Conservation (phyloP, 2,797 vertebrate species). For the Sphaeramia orbicularis region DNA sequence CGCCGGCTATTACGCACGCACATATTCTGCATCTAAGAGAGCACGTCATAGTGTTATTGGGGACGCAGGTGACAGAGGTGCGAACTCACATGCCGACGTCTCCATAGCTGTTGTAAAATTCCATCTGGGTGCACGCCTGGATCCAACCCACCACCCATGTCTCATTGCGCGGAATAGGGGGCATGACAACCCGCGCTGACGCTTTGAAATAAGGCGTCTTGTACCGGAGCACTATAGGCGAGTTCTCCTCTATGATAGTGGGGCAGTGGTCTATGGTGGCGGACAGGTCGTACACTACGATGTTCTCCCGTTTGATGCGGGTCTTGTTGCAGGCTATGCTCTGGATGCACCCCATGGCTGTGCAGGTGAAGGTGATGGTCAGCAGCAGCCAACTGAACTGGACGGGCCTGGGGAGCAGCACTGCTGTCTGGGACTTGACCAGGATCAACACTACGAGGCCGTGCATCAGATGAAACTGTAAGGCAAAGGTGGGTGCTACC, state of each 20-base stretch:
- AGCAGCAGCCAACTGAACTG: slow-evolving; percentile 71
- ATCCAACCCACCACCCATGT: slow-evolving; percentile 99
- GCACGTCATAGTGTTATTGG: slow-evolving; percentile 1
- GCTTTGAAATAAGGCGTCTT: slow-evolving; percentile 98
- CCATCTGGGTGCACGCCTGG: slow-evolving; percentile 99
- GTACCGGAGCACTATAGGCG: slow-evolving; percentile 97
- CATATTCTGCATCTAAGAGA: background rate
- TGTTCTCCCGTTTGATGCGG: slow-evolving; percentile 94
- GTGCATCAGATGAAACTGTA: slow-evolving; percentile 63
- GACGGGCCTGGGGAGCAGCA: slow-evolving; percentile 57
- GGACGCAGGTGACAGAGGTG: slow-evolving; percentile 43
- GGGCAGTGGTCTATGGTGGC: slow-evolving; percentile 95
- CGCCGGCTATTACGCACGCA: slow-evolving; percentile 5
- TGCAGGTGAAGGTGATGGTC: slow-evolving; percentile 62
- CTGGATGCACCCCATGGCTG: slow-evolving; percentile 95
- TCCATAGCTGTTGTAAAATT: slow-evolving; percentile 98
- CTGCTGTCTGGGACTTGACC: slow-evolving; percentile 68
- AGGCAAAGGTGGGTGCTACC: slow-evolving; percentile 70
- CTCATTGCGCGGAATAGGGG: slow-evolving; percentile 94
- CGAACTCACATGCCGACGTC: slow-evolving; percentile 93
- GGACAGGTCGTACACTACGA: slow-evolving; percentile 95
- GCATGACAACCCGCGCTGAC: slow-evolving; percentile 94
- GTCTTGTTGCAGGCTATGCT: slow-evolving; percentile 98
- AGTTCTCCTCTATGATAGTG: slow-evolving; percentile 96
- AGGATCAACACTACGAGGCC: slow-evolving; percentile 64